Percentiles rank a stretch among this genome's conserved stretches.
phyloP scores from a whole-genome alignment of 1,140 invertebrate species.

The Papilio glaucus region DNA sequence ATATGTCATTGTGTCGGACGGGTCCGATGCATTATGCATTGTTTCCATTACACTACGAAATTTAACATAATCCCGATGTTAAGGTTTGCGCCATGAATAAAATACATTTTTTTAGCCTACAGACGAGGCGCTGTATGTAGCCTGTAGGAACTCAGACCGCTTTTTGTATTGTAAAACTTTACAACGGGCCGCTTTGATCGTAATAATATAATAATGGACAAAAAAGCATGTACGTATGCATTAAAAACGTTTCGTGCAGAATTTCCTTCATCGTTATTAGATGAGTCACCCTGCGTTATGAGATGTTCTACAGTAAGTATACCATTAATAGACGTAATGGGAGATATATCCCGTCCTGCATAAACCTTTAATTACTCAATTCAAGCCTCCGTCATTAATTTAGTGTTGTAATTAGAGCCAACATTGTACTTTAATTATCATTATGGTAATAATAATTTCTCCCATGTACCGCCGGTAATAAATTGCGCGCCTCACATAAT shows the following conservation, averaged over 20 bases:
- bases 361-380: slow-evolving; percentile 39
- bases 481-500: slow-evolving; percentile 36
- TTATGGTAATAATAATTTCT: slow-evolving; percentile 38
- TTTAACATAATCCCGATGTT: slow-evolving; percentile 80
- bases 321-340: slow-evolving; percentile 37
- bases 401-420: slow-evolving; percentile 36
- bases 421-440: slow-evolving; percentile 38
- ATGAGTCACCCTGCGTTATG: slow-evolving; percentile 1
- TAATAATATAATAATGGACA: slow-evolving; percentile 35
- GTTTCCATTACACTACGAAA: slow-evolving; percentile 81
- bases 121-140: slow-evolving; percentile 45
- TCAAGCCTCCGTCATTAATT: slow-evolving; percentile 38
- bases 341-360: slow-evolving; percentile 34
- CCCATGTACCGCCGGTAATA: slow-evolving; percentile 35
- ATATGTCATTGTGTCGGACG: slow-evolving; percentile 77
- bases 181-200: slow-evolving; percentile 25
- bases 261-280: slow-evolving; percentile 15
- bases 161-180: slow-evolving; percentile 56
- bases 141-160: slow-evolving; percentile 44
- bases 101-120: slow-evolving; percentile 70
- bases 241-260: neutral
- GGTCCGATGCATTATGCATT: slow-evolving; percentile 74
- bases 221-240: slow-evolving; percentile 11
- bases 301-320: slow-evolving; percentile 38
- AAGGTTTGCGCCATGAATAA: slow-evolving; percentile 79